A percentile compares a stretch with the other conserved stretches of the same genome.
Evolutionary conservation across 2,797 vertebrate genomes (phyloP).

Genomic region (Semaprochilodus insignis): DNA sequence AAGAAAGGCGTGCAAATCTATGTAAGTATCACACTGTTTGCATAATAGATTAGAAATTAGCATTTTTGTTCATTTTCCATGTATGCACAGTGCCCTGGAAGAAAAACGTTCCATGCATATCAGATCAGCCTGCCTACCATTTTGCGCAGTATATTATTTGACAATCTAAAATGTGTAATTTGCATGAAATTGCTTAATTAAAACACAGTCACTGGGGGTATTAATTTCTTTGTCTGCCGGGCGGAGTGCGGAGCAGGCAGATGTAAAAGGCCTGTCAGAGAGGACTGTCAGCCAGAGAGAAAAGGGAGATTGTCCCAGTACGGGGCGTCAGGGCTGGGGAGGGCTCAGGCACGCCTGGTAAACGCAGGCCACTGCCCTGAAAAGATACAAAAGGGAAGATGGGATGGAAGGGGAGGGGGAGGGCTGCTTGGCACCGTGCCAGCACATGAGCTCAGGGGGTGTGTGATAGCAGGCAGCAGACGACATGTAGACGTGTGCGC

Average conservation of each 20-base stretch:
- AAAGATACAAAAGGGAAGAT: constrained; percentile 42
- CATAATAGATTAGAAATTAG: constrained; percentile 99
- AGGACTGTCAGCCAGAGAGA: constrained; percentile 95
- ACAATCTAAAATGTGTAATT: constrained; percentile 99
- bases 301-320: constrained; percentile 56
- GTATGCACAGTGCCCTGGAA: constrained; percentile 99
- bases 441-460: constrained; percentile 65
- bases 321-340: constrained; percentile 71
- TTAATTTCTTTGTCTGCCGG: constrained; percentile 99
- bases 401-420: constrained; percentile 11
- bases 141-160: constrained; percentile 99
- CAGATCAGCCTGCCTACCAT: constrained; percentile 99
- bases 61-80: constrained; percentile 99
- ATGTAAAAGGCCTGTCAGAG: constrained; percentile 98
- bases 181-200: constrained; percentile 99
- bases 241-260: constrained; percentile 95
- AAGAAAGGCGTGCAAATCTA: constrained; percentile 98
- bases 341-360: constrained; percentile 92
- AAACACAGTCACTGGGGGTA: constrained; percentile 99
- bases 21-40: constrained; percentile 99
- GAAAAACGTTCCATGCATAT: constrained; percentile 99
- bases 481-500: constrained; percentile 40
- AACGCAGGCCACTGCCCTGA: constrained; percentile 77
- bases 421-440: constrained; percentile 68
- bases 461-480: constrained; percentile 52